Evolutionary conservation across 1,140 invertebrate genomes (phyloP).

Genomic region (Caligus rogercresseyi): DNA sequence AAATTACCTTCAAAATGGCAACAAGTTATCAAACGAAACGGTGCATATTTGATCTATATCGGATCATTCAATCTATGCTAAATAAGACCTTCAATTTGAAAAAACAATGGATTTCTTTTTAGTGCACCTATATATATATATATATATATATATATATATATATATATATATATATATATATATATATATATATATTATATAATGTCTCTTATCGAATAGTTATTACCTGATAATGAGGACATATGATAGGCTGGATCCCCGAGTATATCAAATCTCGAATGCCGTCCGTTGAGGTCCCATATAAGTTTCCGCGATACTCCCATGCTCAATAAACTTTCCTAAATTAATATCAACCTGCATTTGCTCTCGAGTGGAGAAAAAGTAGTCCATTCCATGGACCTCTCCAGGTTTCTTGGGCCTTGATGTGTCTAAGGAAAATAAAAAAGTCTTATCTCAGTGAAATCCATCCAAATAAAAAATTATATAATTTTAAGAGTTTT

Average conservation of each 20-base stretch:
- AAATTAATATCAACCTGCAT: constrained; percentile 74
- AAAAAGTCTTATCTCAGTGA: too few species aligned
- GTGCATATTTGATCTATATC: too few species aligned
- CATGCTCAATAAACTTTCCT: constrained; percentile 86
- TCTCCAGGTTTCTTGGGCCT: constrained; percentile 61
- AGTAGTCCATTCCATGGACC: constrained; percentile 80
- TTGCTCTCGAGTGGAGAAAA: constrained; percentile 67
- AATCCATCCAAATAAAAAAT: too few species aligned
- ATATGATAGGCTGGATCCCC: constrained; percentile 77
- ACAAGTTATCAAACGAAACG: too few species aligned
- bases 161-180: too few species aligned
- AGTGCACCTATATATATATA: too few species aligned
- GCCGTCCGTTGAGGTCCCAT: constrained; percentile 78
- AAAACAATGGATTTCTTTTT: too few species aligned
- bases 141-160: too few species aligned
- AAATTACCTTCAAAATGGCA: too few species aligned
- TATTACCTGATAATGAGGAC: constrained; percentile 62
- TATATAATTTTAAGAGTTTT: too few species aligned
- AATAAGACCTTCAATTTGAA: too few species aligned
- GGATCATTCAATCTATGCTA: too few species aligned
- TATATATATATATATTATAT: constrained; percentile 19
- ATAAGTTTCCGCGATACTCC: constrained; percentile 94
- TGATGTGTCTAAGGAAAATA: constrained; percentile 58
- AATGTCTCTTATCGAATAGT: background rate
- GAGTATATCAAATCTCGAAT: constrained; percentile 68